Base-by-base conservation (phyloP, 2,888 invertebrate species). In the Stegana nigrithorax region DNA sequence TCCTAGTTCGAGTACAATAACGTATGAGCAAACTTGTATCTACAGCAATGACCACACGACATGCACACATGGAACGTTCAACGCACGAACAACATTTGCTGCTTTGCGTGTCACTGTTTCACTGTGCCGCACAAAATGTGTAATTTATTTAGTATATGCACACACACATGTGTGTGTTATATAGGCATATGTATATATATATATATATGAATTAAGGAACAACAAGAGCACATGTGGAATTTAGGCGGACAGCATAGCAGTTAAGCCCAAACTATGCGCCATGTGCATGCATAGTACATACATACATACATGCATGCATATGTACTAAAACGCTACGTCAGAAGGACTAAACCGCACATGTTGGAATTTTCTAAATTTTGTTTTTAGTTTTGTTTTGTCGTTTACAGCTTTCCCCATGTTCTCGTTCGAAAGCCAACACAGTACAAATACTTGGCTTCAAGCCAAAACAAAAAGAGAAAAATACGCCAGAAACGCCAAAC, bases 331-430 rank as follows among this genome's bases (percentile, higher is more conserved):
- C 36, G 36, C 36, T 36, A 36, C 10, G 29, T 7, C 10, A 29
- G 10, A 29, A 29, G 19, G 45, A 45, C 45, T 45, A 45, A 45
- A 45, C 19, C 45, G 12, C 45, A 45, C 44, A 44, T 17, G 44
- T 44, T 14, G 44, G 17, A 44, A 44, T 44, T 44, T 44, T 44
- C 17, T 44, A 17, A 44, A 44, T 44, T n/a, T 44, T 44, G 29
- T n/a, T n/a, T n/a, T n/a, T n/a, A n/a, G n/a, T n/a, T n/a, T n/a
- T n/a, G n/a, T n/a, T n/a, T n/a, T 32, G 32, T 32, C 2, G 2
- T 2, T n/a, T 32, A 32, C 6, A 2, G n/a, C 32, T 5, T 12
- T 5, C 10, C 32, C 10, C 32, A 32, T 32, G 5, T 32, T n/a
- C n/a, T n/a, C n/a, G n/a, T n/a, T n/a, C n/a, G n/a, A n/a, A n/a